These are phyloP conservation scores for Cantharis flavilabris DNA, from an alignment of 2,888 invertebrate genomes.

Conservation along the genomic window DNA sequence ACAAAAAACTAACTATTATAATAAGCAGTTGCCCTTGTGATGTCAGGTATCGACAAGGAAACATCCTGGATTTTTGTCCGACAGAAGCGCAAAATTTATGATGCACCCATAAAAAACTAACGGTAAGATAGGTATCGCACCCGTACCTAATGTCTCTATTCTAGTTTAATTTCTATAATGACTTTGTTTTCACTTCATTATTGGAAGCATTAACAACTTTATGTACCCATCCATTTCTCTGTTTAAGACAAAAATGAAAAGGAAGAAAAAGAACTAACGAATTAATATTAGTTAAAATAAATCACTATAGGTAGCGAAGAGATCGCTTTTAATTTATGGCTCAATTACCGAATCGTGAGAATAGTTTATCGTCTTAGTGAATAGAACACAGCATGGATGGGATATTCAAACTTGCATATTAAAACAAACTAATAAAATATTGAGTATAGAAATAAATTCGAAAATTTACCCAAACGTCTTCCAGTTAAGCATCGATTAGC, in stretches of 20 bases:
- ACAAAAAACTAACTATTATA: slow-evolving; percentile 1
- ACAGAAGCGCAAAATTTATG: slow-evolving; percentile 47
- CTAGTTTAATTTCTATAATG: slow-evolving; percentile 10
- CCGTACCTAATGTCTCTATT: slow-evolving; percentile 28
- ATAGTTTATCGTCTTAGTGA: slow-evolving; percentile 33
- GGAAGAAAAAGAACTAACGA: slow-evolving; percentile 16
- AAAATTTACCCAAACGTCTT: background rate
- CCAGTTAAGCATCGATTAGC: background rate
- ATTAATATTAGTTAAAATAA: slow-evolving; percentile 36
- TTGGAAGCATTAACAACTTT: background rate
- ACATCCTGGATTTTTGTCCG: slow-evolving; percentile 31
- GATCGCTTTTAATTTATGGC: slow-evolving; percentile 37
- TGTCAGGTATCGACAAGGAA: slow-evolving; percentile 35
- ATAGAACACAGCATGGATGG: slow-evolving; percentile 22
- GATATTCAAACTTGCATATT: slow-evolving; percentile 10
- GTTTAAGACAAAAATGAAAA: background rate
- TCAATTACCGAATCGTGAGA: slow-evolving; percentile 40
- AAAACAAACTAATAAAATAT: background rate
- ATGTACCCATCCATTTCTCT: background rate
- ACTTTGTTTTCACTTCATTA: slow-evolving; percentile 13
- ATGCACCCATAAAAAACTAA: slow-evolving; percentile 44
- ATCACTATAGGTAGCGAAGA: slow-evolving; percentile 34
- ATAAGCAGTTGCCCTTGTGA: slow-evolving; percentile 27
- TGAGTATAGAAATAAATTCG: background rate
- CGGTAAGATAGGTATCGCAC: slow-evolving; percentile 37